Evolutionary conservation across 2,797 vertebrate genomes (phyloP).

Genomic region (Glyptemys insculpta): DNA sequence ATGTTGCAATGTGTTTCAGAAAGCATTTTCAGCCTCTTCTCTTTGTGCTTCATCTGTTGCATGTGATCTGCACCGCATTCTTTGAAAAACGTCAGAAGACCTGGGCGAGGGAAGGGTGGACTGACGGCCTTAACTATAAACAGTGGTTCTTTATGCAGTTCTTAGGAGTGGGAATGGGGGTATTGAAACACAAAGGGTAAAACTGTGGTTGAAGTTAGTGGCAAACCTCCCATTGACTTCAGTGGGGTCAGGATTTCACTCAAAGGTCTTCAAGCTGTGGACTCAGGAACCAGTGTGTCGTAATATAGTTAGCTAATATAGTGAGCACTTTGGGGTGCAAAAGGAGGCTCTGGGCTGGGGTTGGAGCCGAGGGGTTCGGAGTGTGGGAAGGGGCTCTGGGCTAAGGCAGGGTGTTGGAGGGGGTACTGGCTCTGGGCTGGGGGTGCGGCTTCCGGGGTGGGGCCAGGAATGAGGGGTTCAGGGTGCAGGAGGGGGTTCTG

Average conservation of each 20-base stretch:
- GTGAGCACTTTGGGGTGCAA: too few species aligned
- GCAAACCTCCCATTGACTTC: rapidly evolving
- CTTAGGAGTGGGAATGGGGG: not conserved
- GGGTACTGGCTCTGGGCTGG: too few species aligned
- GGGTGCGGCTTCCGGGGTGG: too few species aligned
- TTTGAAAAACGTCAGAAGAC: not conserved
- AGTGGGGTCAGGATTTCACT: not conserved
- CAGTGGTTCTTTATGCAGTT: not conserved
- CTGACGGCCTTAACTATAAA: not conserved
- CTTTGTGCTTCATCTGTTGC: not conserved
- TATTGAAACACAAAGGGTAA: not conserved
- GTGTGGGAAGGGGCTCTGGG: too few species aligned
- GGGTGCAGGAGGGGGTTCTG: too few species aligned
- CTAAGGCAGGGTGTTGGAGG: too few species aligned
- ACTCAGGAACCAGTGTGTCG: not conserved
- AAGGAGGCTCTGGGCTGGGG: too few species aligned
- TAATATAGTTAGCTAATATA: slow-evolving; percentile 44
- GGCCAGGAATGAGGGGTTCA: too few species aligned
- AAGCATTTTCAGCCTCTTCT: slow-evolving; percentile 18
- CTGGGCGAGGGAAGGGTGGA: not conserved
- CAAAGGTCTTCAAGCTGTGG: not conserved
- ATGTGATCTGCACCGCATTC: not conserved
- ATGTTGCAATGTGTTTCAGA: not conserved
- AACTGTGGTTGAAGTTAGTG: not conserved
- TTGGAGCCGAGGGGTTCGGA: too few species aligned